phyloP scores from a whole-genome alignment of 2,113 vertebrate genomes.

The Fulica atra region DNA sequence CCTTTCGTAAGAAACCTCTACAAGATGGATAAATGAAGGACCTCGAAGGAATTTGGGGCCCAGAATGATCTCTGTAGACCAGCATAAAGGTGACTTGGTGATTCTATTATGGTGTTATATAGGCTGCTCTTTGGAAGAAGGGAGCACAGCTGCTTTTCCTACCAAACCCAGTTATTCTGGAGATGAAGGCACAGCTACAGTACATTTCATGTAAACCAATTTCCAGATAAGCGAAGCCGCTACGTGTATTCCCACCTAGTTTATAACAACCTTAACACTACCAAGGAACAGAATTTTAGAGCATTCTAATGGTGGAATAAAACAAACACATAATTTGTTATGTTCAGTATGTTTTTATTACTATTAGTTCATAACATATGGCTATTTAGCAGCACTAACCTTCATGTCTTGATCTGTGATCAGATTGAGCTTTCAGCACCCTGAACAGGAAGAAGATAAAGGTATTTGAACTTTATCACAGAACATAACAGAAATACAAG shows the following conservation, averaged over 20 bases:
- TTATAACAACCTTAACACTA: background rate
- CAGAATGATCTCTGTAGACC: background rate
- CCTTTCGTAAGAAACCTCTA: background rate
- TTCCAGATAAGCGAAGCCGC: background rate
- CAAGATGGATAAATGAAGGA: background rate
- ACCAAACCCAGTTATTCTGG: background rate
- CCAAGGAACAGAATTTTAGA: background rate
- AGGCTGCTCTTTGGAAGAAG: background rate
- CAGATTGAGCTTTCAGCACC: conserved; percentile 96
- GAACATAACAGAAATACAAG: background rate
- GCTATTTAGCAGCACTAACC: conserved; percentile 77
- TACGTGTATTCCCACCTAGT: background rate
- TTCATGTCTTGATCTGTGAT: conserved; percentile 96
- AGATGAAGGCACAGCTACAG: background rate
- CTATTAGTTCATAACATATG: background rate
- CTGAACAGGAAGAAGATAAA: conserved; percentile 72
- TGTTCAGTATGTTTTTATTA: background rate
- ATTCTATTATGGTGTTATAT: background rate
- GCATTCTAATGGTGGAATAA: background rate
- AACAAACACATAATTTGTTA: background rate
- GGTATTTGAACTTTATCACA: background rate
- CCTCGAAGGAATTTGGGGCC: background rate
- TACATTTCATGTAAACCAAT: background rate
- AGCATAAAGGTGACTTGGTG: background rate
- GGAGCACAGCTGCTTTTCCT: background rate